A percentile compares a stretch with the other conserved stretches of the same genome.
These are phyloP conservation scores for Hydrophis major DNA, from an alignment of 2,797 vertebrate species.

Conservation along the genomic window DNA sequence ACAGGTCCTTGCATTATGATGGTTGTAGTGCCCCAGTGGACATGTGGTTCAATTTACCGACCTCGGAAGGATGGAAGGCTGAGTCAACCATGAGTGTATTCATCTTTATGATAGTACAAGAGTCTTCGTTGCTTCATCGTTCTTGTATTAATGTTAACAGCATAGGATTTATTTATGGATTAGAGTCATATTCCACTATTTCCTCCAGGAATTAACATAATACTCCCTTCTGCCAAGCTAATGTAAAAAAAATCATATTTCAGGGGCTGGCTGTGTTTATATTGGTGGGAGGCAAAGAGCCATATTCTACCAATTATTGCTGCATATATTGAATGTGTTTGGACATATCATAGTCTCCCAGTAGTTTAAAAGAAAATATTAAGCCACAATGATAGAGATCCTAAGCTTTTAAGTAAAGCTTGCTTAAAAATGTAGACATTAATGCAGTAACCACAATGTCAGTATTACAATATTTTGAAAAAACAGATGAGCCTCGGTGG, in stretches of 20 bases:
- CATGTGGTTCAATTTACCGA: neutral
- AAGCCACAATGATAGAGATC: neutral
- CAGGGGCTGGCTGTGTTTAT: neutral
- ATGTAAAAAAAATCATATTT: neutral
- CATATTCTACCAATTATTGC: neutral
- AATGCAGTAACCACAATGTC: neutral
- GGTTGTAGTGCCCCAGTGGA: neutral
- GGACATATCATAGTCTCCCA: neutral
- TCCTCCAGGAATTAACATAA: neutral
- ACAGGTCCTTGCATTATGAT: neutral
- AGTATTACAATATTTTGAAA: neutral
- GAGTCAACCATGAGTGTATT: neutral
- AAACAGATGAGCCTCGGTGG: neutral
- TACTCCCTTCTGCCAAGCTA: neutral
- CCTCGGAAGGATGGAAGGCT: too few relatives aligned
- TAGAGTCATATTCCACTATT: neutral
- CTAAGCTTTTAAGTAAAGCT: neutral
- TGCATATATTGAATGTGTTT: neutral
- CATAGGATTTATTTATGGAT: neutral
- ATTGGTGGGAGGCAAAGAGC: neutral
- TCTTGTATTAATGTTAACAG: neutral
- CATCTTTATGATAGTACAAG: neutral
- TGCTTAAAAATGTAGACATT: neutral
- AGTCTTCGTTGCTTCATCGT: neutral
- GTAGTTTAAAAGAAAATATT: neutral